A percentile compares a stretch with the other conserved stretches of the same genome.
These are phyloP conservation scores for Spilogale gracilis DNA, from an alignment of 2,113 vertebrate genomes.

Conservation along the genomic window DNA sequence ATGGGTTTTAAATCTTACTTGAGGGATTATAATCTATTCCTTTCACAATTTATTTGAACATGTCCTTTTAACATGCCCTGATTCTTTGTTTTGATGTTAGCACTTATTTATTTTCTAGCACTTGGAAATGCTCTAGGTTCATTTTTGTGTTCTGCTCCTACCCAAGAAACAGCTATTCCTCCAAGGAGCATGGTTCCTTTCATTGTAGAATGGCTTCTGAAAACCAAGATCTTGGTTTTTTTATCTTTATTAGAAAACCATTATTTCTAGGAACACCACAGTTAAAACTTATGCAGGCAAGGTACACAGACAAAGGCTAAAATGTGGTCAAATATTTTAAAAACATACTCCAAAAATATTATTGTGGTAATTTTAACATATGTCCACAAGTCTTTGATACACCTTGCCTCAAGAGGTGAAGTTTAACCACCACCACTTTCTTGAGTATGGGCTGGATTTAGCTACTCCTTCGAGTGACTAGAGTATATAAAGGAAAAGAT, in stretches of 20 bases:
- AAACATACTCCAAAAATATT: neutral
- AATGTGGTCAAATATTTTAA: neutral
- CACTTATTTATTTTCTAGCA: neutral
- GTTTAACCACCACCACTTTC: neutral
- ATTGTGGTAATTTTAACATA: neutral
- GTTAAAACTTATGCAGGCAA: neutral
- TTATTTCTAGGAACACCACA: neutral
- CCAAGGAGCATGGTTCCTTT: neutral
- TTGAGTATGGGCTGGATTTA: neutral
- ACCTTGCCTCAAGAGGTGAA: neutral
- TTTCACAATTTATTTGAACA: neutral
- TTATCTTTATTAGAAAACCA: neutral
- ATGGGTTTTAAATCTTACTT: neutral
- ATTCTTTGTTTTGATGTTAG: neutral
- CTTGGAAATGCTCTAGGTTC: neutral
- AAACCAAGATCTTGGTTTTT: neutral
- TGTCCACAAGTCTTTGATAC: neutral
- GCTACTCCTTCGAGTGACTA: neutral
- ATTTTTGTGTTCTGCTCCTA: neutral
- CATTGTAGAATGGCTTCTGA: neutral
- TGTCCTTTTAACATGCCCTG: neutral
- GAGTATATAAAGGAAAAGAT: neutral
- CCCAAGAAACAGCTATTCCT: neutral
- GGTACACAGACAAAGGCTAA: neutral
- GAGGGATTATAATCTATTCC: neutral